Percentiles rank a stretch among this genome's conserved stretches.
Evolutionary conservation across 2,797 vertebrate species (phyloP).

Genomic region (Geotrypetes seraphini): DNA sequence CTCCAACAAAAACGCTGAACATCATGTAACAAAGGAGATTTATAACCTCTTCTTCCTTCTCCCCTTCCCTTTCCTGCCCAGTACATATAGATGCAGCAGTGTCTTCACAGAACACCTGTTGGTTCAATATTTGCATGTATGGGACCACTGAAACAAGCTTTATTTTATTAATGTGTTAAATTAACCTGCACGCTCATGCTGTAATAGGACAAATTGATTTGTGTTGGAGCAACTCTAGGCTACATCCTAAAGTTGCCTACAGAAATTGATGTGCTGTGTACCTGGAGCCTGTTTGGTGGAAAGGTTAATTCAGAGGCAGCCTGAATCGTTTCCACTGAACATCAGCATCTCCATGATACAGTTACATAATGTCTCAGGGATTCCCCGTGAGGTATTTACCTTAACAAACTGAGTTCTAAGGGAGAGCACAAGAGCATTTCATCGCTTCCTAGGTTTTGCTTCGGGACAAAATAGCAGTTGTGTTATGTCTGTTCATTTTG

Average conservation of each 20-base stretch:
- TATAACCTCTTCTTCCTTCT: no score
- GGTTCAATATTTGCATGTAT: no score
- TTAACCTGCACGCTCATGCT: constrained; percentile 15
- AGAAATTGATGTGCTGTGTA: constrained; percentile 19
- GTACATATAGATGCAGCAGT: no score
- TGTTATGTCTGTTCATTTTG: no score
- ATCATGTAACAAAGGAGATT: no score
- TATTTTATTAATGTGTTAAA: constrained; percentile 16
- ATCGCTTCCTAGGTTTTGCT: constrained; percentile 32
- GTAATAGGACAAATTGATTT: constrained; percentile 31
- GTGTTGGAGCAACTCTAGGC: constrained; percentile 28
- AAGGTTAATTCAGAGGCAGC: constrained; percentile 18
- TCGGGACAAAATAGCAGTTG: no score
- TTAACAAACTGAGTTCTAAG: constrained; percentile 40
- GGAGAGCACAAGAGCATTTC: no score
- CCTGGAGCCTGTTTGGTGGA: no score
- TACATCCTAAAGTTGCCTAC: constrained; percentile 5
- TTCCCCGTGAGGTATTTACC: constrained; percentile 63
- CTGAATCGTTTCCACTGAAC: constrained; percentile 50
- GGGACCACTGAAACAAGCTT: constrained; percentile 29
- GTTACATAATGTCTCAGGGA: constrained; percentile 70
- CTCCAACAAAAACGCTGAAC: no score
- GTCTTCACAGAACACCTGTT: no score
- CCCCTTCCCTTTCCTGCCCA: no score
- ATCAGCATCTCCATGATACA: constrained; percentile 50